Conservation (phyloP, 2,113 vertebrate species). For the Phyllostomus discolor region DNA sequence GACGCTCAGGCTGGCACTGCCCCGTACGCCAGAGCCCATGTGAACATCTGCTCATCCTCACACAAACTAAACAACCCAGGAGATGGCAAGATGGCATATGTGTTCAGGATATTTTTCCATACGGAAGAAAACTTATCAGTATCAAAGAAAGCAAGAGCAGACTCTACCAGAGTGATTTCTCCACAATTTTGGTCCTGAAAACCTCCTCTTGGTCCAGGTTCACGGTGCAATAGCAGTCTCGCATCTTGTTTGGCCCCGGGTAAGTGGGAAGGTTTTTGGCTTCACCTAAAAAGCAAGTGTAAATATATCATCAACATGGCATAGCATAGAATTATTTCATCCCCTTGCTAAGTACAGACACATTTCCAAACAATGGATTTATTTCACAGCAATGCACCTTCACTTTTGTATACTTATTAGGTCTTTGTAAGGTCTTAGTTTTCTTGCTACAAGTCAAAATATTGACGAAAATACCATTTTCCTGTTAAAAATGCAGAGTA, state of each 20-base stretch:
- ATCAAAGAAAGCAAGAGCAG: neutral
- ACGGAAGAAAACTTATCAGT: neutral
- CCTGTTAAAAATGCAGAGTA: neutral
- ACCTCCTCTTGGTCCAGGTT: constrained; percentile 99
- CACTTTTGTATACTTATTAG: fast-evolving
- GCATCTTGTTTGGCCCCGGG: constrained; percentile 96
- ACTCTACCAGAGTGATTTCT: constrained; percentile 92
- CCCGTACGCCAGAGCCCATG: neutral
- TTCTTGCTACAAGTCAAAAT: neutral
- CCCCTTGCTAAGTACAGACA: no score
- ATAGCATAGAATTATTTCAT: neutral
- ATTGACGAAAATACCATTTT: fast-evolving
- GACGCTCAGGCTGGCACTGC: neutral
- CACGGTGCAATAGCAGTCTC: constrained; percentile 98
- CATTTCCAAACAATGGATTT: neutral
- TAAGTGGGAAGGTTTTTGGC: constrained; percentile 98
- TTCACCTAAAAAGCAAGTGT: constrained; percentile 85
- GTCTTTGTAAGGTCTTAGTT: neutral
- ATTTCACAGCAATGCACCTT: fast-evolving
- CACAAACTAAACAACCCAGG: no score
- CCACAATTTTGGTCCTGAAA: constrained; percentile 97
- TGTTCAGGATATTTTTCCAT: fast-evolving
- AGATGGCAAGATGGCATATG: fast-evolving
- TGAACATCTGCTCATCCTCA: no score
- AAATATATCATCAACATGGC: neutral